Percentiles rank a stretch among this genome's conserved stretches.
phyloP scores from a whole-genome alignment of 2,888 invertebrate genomes.

The Polymixis lichenea region DNA sequence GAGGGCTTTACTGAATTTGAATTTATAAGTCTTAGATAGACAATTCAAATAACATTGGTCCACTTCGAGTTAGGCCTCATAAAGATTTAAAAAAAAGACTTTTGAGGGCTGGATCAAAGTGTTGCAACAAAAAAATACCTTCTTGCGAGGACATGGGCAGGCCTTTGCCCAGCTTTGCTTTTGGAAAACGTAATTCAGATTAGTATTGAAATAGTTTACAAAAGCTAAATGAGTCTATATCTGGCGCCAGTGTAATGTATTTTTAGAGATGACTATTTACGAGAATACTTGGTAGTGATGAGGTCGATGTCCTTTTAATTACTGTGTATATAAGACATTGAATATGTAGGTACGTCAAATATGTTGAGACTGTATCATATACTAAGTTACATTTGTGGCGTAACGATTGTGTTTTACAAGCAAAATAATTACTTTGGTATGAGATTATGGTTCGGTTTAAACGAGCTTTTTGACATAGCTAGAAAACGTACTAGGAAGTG shows the following conservation, averaged over 20 bases:
- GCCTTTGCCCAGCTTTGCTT: neutral
- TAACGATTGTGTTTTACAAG: constrained; percentile 19
- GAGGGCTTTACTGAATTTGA: too few species aligned
- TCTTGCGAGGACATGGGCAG: neutral
- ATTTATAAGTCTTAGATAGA: neutral
- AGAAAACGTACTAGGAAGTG: too few species aligned
- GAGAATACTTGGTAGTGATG: constrained; percentile 50
- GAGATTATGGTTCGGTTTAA: neutral
- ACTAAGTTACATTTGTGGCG: constrained; percentile 11
- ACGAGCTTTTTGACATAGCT: neutral
- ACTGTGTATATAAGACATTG: constrained; percentile 39
- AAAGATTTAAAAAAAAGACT: too few species aligned
- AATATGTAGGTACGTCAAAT: neutral
- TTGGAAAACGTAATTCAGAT: neutral
- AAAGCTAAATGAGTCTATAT: constrained; percentile 19
- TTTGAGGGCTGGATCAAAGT: neutral
- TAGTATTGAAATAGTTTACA: neutral
- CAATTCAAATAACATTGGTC: neutral
- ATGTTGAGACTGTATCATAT: constrained; percentile 9
- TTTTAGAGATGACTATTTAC: constrained; percentile 50
- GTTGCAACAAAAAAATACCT: neutral
- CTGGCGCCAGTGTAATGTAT: constrained; percentile 36
- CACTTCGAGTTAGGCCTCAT: too few species aligned
- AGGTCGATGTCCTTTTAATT: constrained; percentile 65
- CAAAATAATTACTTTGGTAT: neutral